Evolutionary conservation across 2,113 vertebrate species (phyloP), one percentile per base, ranked within the genome.

Genomic region (Anguilla japonica): DNA sequence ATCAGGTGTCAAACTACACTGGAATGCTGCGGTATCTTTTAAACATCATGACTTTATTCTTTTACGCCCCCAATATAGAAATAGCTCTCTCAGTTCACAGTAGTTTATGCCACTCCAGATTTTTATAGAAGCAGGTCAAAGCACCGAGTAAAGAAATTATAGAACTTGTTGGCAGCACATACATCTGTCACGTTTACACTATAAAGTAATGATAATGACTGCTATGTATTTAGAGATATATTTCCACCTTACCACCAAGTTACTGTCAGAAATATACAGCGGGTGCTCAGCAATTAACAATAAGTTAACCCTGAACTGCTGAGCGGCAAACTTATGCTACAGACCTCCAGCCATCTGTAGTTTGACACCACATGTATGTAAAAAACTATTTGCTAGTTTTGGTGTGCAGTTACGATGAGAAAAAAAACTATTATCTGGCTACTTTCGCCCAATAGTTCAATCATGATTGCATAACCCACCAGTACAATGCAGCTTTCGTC

Each of bases 1-100:
- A 87, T 41, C 40, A 83, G 88, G 92, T 87, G 91, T 87, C 92
- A 91, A 93, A 94, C 93, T 91, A 86, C 90, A 93, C 86, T 89
- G 91, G 92, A 89, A 91, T 82, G 46, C 78, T 88, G 87, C 43
- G 87, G 85, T 89, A 67, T 83, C 50, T 86, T 87, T 84, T 83
- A 7, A 79, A 93, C 63, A n/a, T 85, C 84, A 93, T 89, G 88
- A 79, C 67, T 81, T 34, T 78, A 60, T 40, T 14, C 29, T 88
- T 86, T 83, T 81, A 57, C 81, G 90, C 84, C 85, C 71, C 43
- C 67, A 85, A 1, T 41, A n/a, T n/a, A 20, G 4, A 40, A 63
- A 80, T 41, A 34, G 63, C n/a, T 7, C 7, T 34, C n/a, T 26
- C 26, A 75, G n/a, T 29, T 1, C 18, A 22, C 20, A 67, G 13